Percentiles rank a stretch among this genome's conserved stretches.
Conservation (phyloP, 2,797 vertebrate genomes). For the Manis javanica region DNA sequence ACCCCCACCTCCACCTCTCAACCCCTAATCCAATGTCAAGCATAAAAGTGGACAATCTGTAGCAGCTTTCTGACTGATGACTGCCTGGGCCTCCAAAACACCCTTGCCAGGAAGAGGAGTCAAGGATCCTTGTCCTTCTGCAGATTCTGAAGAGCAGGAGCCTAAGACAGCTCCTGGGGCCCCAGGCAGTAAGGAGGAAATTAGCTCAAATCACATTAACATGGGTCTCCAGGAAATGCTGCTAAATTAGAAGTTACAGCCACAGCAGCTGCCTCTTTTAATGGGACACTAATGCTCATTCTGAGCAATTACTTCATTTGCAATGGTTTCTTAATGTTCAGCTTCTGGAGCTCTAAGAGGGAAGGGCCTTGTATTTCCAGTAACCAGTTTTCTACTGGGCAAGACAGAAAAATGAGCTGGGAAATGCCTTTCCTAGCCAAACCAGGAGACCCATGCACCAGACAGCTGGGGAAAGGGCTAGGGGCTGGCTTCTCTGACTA, state of each 20-base stretch:
- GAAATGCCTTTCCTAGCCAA: neutral
- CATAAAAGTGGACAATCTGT: neutral
- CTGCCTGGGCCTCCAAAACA: neutral
- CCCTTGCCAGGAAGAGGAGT: neutral
- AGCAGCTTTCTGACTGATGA: too few relatives aligned
- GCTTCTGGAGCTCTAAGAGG: slow-evolving; percentile 58
- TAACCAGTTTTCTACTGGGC: slow-evolving; percentile 20
- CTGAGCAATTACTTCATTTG: slow-evolving; percentile 77
- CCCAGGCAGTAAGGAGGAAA: slow-evolving; percentile 52
- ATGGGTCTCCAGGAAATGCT: slow-evolving; percentile 67
- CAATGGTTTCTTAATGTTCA: slow-evolving; percentile 75
- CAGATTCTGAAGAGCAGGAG: neutral
- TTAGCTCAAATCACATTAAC: slow-evolving; percentile 74
- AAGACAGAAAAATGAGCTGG: neutral
- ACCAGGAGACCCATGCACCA: neutral
- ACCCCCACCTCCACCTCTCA: too few relatives aligned
- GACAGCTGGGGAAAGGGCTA: neutral
- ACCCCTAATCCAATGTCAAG: neutral
- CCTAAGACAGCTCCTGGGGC: neutral
- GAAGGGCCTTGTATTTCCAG: slow-evolving; percentile 63
- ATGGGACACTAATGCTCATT: slow-evolving; percentile 72
- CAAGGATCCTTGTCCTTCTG: neutral
- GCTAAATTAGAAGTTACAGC: slow-evolving; percentile 66
- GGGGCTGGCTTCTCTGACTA: neutral
- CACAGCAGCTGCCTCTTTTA: slow-evolving; percentile 62